Evolutionary conservation across 1,140 invertebrate genomes (phyloP).

Genomic region (Rhagoletis zephyria): DNA sequence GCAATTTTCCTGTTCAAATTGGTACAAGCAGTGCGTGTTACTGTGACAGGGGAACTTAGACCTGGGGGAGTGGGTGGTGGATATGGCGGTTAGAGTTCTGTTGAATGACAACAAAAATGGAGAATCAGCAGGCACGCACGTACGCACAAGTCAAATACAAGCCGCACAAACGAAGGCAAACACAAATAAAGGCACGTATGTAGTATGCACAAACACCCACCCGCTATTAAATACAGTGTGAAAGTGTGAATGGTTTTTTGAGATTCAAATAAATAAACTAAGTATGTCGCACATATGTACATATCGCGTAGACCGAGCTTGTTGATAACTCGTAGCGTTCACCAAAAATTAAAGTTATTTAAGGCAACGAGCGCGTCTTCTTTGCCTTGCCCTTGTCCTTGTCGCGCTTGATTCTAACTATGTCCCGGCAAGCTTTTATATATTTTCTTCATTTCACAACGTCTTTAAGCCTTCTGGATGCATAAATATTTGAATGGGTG

Average conservation of each 20-base stretch:
- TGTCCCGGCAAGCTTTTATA: neutral
- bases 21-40: neutral
- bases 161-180: neutral
- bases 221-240: no score
- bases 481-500: no score
- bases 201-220: neutral
- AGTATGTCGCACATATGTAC: neutral
- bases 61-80: no score
- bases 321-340: neutral
- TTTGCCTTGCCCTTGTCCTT: neutral
- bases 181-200: neutral
- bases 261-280: neutral
- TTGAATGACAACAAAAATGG: conserved; percentile 14
- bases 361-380: neutral
- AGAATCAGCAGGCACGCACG: neutral
- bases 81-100: neutral
- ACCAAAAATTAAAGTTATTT: neutral
- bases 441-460: neutral
- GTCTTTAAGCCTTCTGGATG: neutral
- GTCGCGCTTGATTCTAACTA: no score
- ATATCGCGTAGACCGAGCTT: no score
- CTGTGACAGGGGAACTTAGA: no score
- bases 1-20: conserved; percentile 30
- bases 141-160: conserved; percentile 10
- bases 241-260: neutral